Conservation (phyloP, 2,797 vertebrate genomes). For the Scolopax rusticola region DNA sequence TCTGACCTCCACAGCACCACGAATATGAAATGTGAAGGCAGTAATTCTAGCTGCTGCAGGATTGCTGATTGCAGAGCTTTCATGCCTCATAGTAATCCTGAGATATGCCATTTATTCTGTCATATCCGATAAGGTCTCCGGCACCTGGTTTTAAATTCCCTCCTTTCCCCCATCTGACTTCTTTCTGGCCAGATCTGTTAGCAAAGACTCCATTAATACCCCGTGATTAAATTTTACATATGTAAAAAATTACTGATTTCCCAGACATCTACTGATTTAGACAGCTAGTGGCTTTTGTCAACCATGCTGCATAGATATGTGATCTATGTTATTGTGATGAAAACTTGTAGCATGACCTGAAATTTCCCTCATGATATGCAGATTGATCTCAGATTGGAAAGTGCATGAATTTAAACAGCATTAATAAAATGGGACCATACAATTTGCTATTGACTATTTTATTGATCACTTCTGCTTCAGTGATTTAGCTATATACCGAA, state of each 20-base stretch:
- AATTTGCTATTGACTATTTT: constrained; percentile 8
- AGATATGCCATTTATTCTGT: neutral
- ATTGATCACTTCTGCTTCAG: constrained; percentile 44
- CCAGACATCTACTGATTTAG: neutral
- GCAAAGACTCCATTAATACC: neutral
- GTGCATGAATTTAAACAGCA: neutral
- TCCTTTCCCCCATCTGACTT: neutral
- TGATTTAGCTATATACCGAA: constrained; percentile 17
- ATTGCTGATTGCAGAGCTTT: neutral
- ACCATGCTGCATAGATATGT: neutral
- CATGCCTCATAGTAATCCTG: neutral
- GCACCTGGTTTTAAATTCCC: neutral
- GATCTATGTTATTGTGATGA: neutral
- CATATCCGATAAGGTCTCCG: neutral
- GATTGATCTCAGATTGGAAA: neutral
- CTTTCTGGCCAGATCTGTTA: neutral
- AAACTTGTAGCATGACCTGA: neutral
- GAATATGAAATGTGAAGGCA: constrained; percentile 1
- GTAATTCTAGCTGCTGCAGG: neutral
- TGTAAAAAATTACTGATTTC: neutral
- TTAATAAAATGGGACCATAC: neutral
- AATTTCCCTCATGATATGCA: neutral
- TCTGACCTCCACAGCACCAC: neutral
- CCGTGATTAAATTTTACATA: neutral
- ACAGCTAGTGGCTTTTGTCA: neutral